phyloP scores from a whole-genome alignment of 2,797 vertebrate genomes.

The Chrysocyon brachyurus region DNA sequence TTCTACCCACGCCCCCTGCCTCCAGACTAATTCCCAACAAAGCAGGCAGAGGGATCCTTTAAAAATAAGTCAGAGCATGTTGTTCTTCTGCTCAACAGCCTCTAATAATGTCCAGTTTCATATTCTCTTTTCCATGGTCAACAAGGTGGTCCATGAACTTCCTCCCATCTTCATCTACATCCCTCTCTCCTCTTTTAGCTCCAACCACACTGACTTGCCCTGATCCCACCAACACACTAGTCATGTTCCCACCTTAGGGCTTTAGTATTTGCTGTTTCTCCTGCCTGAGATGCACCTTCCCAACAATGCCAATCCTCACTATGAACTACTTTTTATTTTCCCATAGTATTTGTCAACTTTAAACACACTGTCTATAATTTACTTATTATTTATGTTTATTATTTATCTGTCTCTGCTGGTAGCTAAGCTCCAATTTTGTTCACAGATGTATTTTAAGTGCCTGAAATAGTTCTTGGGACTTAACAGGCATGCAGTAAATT shows the following conservation, averaged over 20 bases:
- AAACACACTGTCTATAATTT: constrained; percentile 47
- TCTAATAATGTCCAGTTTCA: neutral
- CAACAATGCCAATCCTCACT: neutral
- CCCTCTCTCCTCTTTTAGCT: neutral
- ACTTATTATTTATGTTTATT: neutral
- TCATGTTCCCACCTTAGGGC: neutral
- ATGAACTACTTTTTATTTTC: constrained; percentile 1
- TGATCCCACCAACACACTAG: neutral
- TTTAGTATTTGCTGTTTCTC: neutral
- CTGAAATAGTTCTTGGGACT: neutral
- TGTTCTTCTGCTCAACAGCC: neutral
- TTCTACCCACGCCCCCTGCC: neutral
- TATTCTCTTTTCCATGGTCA: neutral
- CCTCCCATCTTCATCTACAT: neutral
- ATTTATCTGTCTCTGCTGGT: neutral
- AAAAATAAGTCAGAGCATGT: constrained; percentile 5
- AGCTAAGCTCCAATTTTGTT: constrained; percentile 41
- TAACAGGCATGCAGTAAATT: neutral
- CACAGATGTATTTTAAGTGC: neutral
- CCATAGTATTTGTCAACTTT: constrained; percentile 34
- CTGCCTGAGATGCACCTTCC: neutral
- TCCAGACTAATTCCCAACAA: constrained; percentile 14
- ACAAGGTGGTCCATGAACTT: neutral
- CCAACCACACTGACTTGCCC: neutral
- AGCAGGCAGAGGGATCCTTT: constrained; percentile 9